Evolutionary conservation across 1,140 invertebrate genomes (phyloP), one percentile per base, ranked within the genome.

Genomic region (Trypoxylus dichotomus): DNA sequence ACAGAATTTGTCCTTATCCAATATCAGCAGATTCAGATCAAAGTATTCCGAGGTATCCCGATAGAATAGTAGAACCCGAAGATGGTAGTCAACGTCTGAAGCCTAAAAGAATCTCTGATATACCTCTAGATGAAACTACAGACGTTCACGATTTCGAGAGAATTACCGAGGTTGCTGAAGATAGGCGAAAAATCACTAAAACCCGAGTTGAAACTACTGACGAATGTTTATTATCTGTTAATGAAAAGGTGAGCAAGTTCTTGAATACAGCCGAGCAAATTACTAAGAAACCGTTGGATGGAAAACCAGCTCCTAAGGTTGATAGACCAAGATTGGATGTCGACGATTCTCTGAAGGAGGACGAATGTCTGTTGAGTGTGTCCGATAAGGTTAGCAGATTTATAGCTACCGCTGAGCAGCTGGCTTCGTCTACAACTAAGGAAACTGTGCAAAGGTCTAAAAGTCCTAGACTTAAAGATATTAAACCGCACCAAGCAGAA

Each of bases 61-160:
- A 94, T 84, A 88, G 90, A 79, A 89, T 93, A 1, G 90, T 88
- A 83, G 92, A 93, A 87, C 92, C 92, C 13, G 92, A 93, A 76
- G 92, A 93, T 82, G 89, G 89, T 75, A 85, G 81, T 80, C 80
- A 77, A 54, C 80, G 19, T 81, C 87, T 81, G 82, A 87, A 77
- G 87, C 88, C 74, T 82, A 88, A 85, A 84, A 89, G 86, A 82
- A 85, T 78, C 84, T 88, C 82, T 82, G 87, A 86, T 47, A 83
- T 84, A 68, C 82, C 80, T 19, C 82, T 85, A 43, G 75, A 81
- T 60, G 84, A 86, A 79, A 72, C 68, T 21, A 80, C 84, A 77
- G 83, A 83, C 29, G 84, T 86, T 42, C 86, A 84, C 6, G 86
- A 89, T 60, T 83, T 83, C 21, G 15, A 41, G 2, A 84, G 76